A percentile compares a stretch with the other conserved stretches of the same genome.
These are phyloP conservation scores for Gymnocheta viridis DNA, from an alignment of 2,888 invertebrate species.

Conservation along the genomic window DNA sequence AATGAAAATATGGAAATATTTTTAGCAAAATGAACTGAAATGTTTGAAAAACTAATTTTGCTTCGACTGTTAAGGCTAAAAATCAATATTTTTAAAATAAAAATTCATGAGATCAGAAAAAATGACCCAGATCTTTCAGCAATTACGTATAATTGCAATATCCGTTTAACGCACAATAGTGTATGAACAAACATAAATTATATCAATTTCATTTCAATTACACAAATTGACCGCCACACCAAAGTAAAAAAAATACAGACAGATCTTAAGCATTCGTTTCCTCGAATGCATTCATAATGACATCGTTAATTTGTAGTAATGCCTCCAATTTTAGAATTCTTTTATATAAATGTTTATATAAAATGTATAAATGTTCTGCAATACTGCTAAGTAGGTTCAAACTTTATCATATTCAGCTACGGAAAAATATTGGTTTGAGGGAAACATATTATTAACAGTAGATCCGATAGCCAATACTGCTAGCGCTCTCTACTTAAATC, in stretches of 20 bases:
- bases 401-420: no score
- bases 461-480: no score
- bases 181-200: constrained; percentile 9
- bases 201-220: constrained; percentile 45
- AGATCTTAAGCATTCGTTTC: no score
- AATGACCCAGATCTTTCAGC: constrained; percentile 43
- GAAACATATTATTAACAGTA: no score
- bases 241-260: constrained; percentile 10
- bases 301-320: no score
- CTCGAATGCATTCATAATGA: no score
- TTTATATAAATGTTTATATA: no score
- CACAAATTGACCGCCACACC: constrained; percentile 32
- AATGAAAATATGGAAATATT: constrained; percentile 3
- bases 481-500: no score
- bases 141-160: constrained; percentile 56
- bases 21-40: background rate
- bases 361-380: no score
- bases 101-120: constrained; percentile 26
- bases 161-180: constrained; percentile 49
- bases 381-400: no score
- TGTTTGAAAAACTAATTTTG: background rate
- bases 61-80: constrained; percentile 31
- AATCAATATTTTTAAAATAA: constrained; percentile 50
- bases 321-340: no score
- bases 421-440: no score